Conservation (phyloP, 2,113 vertebrate genomes). For the Agelaius tricolor region DNA sequence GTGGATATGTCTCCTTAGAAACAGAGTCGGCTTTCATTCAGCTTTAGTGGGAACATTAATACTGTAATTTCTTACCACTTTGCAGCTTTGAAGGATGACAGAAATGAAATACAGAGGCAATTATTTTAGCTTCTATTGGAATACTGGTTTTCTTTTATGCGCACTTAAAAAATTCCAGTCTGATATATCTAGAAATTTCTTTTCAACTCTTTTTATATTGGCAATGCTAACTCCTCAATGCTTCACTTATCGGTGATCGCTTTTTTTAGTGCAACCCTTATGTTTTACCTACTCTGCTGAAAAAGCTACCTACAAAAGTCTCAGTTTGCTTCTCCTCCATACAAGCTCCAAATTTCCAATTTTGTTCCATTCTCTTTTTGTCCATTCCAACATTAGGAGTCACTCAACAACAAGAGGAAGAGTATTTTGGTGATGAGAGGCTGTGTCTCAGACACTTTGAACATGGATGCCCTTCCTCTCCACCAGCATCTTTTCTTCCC, state of each 20-base stretch:
- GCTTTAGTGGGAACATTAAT: not conserved
- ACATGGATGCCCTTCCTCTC: rapidly evolving
- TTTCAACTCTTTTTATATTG: not conserved
- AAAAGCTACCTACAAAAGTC: not conserved
- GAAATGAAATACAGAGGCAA: not conserved
- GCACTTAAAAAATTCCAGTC: not conserved
- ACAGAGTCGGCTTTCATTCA: not conserved
- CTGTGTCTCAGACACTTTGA: rapidly evolving
- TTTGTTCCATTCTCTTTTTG: not conserved
- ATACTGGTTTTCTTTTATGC: not conserved
- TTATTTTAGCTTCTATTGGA: not conserved
- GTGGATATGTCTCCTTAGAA: not conserved
- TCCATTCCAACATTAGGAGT: not conserved
- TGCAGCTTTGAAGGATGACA: not conserved
- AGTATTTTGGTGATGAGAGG: not conserved
- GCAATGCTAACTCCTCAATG: not conserved
- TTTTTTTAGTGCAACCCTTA: not conserved
- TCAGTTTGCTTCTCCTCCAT: not conserved
- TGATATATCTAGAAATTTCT: not conserved
- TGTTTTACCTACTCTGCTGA: not conserved
- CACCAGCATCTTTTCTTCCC: not conserved
- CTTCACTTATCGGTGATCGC: not conserved
- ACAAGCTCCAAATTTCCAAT: not conserved
- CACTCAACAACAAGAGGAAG: not conserved
- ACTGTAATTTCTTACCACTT: not conserved